phyloP scores from a whole-genome alignment of 2,888 invertebrate genomes.

The Sialis fuliginosa region DNA sequence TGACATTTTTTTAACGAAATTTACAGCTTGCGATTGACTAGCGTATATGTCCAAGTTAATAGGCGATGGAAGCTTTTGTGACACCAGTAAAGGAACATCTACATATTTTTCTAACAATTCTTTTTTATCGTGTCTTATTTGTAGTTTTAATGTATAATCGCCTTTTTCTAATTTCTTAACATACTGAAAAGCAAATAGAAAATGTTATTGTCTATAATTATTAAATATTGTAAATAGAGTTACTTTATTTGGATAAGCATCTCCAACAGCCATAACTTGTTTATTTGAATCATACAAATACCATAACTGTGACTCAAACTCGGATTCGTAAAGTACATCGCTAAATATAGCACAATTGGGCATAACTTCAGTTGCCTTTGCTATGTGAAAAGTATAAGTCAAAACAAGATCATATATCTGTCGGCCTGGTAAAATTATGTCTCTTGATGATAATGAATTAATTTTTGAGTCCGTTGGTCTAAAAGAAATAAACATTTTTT shows the following conservation, averaged over 20 bases:
- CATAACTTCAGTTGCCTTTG: conserved; percentile 67
- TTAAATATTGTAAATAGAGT: conserved; percentile 9
- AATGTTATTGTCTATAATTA: not conserved
- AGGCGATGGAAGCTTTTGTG: conserved; percentile 55
- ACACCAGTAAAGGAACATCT: conserved; percentile 57
- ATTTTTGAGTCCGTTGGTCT: conserved; percentile 74
- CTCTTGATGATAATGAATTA: conserved; percentile 56
- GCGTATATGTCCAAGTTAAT: conserved; percentile 63
- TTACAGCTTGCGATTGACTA: conserved; percentile 47
- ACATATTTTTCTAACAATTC: conserved; percentile 69
- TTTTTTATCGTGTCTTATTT: conserved; percentile 79
- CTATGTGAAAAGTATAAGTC: conserved; percentile 69
- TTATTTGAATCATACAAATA: conserved; percentile 87
- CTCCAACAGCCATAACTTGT: conserved; percentile 67
- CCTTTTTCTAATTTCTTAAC: conserved; percentile 84
- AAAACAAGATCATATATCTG: conserved; percentile 84
- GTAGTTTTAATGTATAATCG: conserved; percentile 73
- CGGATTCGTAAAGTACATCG: conserved; percentile 83
- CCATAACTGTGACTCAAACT: conserved; percentile 94
- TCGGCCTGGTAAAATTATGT: conserved; percentile 69
- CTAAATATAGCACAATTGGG: conserved; percentile 66
- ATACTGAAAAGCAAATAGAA: conserved; percentile 37
- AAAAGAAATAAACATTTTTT: conserved; percentile 14
- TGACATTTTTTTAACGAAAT: conserved; percentile 61
- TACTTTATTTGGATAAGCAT: conserved; percentile 76